phyloP scores from a whole-genome alignment of 2,888 invertebrate genomes.

The Buathra laborator region DNA sequence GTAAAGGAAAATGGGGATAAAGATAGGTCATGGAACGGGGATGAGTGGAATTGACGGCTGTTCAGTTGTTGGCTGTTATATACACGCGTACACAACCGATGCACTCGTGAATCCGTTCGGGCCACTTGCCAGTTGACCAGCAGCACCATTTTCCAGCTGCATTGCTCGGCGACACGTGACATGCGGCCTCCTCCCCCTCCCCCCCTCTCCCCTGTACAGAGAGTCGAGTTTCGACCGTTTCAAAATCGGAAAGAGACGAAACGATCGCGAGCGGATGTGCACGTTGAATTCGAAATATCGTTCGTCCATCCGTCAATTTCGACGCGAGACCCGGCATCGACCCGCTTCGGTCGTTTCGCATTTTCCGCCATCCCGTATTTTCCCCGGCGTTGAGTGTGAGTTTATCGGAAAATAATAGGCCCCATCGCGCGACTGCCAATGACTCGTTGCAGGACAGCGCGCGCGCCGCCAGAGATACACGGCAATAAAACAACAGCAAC shows the following conservation, averaged over 20 bases:
- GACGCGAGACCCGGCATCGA: conserved; percentile 48
- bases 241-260: conserved; percentile 34
- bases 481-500: conserved; percentile 59
- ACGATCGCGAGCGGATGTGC: conserved; percentile 44
- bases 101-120: conserved; percentile 61
- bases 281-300: conserved; percentile 67
- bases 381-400: conserved; percentile 30
- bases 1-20: conserved; percentile 4
- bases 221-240: background rate
- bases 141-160: conserved; percentile 56
- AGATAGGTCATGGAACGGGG: conserved; percentile 20
- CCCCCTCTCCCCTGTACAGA: no score
- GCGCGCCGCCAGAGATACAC: conserved; percentile 35
- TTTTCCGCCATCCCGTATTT: conserved; percentile 55
- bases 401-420: conserved; percentile 69
- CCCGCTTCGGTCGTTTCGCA: conserved; percentile 56
- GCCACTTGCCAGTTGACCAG: conserved; percentile 67
- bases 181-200: conserved; percentile 26
- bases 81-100: conserved; percentile 34
- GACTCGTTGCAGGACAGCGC: conserved; percentile 52
- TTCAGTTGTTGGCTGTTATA: conserved; percentile 52
- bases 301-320: conserved; percentile 67
- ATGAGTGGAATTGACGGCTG: conserved; percentile 54
- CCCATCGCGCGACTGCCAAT: conserved; percentile 54
- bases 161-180: conserved; percentile 62